Percentiles rank a stretch among this genome's conserved stretches.
These are phyloP conservation scores for Cardiocondyla obscurior DNA, from an alignment of 1,140 invertebrate species.

Conservation along the genomic window DNA sequence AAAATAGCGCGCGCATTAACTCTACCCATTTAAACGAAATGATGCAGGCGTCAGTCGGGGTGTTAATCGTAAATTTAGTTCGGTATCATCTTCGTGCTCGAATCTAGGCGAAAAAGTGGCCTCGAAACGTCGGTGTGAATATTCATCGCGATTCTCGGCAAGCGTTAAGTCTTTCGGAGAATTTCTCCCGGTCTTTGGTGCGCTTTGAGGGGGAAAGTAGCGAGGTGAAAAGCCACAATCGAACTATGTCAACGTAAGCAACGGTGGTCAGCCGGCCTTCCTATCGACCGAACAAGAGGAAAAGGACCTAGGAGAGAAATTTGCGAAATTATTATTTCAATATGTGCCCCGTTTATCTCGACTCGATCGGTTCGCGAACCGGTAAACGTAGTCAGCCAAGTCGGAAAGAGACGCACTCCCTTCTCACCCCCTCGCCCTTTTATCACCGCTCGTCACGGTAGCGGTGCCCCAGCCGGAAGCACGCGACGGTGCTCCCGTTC, in stretches of 20 bases:
- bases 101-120: neutral
- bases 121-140: neutral
- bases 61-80: neutral
- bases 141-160: neutral
- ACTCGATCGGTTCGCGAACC: neutral
- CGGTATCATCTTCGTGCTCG: too few relatives aligned
- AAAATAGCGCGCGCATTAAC: neutral
- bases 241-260: neutral
- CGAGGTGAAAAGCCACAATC: neutral
- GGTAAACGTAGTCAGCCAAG: constrained; percentile 2
- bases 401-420: neutral
- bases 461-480: constrained; percentile 63
- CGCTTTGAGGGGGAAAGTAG: constrained; percentile 11
- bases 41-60: neutral
- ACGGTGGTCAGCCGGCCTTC: neutral
- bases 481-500: constrained; percentile 65
- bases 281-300: neutral
- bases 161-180: neutral
- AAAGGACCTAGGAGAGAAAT: neutral
- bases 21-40: neutral
- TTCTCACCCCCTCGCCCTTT: neutral
- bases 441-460: constrained; percentile 21
- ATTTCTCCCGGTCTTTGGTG: constrained; percentile 11
- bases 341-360: neutral
- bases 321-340: neutral